Base-by-base conservation (phyloP, 1,140 invertebrate genomes). In the Maconellicoccus hirsutus region DNA sequence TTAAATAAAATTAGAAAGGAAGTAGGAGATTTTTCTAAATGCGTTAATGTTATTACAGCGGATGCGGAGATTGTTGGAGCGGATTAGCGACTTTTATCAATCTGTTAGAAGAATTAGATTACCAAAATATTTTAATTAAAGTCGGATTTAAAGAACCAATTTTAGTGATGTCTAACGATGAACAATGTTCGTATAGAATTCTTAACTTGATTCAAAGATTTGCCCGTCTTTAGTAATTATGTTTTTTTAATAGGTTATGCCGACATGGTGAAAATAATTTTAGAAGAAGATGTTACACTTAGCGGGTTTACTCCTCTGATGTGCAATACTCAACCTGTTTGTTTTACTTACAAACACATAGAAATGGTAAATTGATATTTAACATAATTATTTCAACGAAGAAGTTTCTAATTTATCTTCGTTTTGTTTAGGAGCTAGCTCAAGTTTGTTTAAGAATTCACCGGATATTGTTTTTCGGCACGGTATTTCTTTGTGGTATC, bases 291-390 rank as follows among this genome's bases (percentile, higher is more conserved):
- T 77, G 81, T 84, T 23, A 86, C 86, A 72, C 80, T 96, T 74
- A 86, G 86, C 70, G 93, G 93, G 14, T 96, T 96, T 81, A 90
- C 90, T 38, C 93, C 93, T n/a, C 82, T 96, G 25, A 87, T 93
- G 83, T 86, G 82, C 71, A 85, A 89, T 78, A 83, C 84, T 75
- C 85, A 88, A 70, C 86, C 87, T 72, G 81, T 83, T 1, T 83
- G 84, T 63, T 93, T 85, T 80, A 83, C 82, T 1, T 81, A 82
- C 26, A 81, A 82, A 73, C 82, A 82, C 16, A 81, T 84, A 71
- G 87, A 91, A 75, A 86, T 86, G 80, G 61, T 66, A 66, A 66
- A 25, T 25, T 66, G 86, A 87, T 77, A 26, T 19, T 63, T 6
- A 21, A 33, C 29, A 33, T 33, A 6, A 33, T 33, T 33, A 33